Evolutionary conservation across 2,113 vertebrate species (phyloP).

Genomic region (Lagenorhynchus albirostris): DNA sequence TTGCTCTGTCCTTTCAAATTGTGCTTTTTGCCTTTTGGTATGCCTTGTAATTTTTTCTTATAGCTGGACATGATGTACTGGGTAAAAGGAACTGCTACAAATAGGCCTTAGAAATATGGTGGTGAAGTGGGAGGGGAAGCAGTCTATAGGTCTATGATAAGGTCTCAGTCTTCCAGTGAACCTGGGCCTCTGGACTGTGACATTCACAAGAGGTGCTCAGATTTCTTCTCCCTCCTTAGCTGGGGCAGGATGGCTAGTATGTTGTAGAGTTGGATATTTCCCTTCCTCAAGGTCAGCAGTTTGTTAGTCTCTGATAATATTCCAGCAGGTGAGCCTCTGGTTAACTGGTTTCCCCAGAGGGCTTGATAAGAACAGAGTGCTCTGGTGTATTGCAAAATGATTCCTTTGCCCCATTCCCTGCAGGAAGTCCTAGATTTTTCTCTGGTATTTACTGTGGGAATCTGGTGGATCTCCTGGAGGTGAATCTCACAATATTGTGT

Average conservation of each 20-base stretch:
- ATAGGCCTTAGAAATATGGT: not conserved
- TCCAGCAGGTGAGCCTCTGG: not conserved
- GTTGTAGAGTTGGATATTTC: not conserved
- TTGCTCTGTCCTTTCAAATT: not conserved
- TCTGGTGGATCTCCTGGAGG: not conserved
- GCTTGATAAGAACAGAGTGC: not conserved
- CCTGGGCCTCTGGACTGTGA: not conserved
- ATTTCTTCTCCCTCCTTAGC: not conserved
- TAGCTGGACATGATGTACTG: not conserved
- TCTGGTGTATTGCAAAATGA: not conserved
- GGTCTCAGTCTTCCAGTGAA: not conserved
- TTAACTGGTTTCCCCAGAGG: not conserved
- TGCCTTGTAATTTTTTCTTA: not conserved
- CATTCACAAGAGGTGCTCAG: not conserved
- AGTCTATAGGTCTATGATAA: not conserved
- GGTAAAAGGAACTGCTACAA: not conserved
- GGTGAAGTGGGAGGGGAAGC: not conserved
- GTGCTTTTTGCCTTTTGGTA: not conserved
- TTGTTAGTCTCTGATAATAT: not conserved
- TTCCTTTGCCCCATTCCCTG: not conserved
- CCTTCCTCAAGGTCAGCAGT: not conserved
- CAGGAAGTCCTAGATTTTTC: not conserved
- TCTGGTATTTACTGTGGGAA: not conserved
- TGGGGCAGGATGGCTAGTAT: not conserved
- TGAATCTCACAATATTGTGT: not conserved